A percentile compares a stretch with the other conserved stretches of the same genome.
phyloP scores from a whole-genome alignment of 2,888 invertebrate species.

The Ochlodes sylvanus region DNA sequence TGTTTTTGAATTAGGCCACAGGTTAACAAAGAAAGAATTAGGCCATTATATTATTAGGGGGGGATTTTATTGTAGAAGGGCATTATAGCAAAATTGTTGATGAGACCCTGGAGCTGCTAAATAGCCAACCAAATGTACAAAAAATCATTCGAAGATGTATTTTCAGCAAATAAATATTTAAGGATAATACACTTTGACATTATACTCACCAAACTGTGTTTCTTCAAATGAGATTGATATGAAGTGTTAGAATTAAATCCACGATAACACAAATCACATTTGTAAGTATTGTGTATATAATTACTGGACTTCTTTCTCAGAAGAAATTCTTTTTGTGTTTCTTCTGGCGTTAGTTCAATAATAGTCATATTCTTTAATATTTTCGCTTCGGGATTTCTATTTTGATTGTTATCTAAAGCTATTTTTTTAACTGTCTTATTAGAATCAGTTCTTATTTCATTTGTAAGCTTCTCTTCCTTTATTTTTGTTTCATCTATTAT shows the following conservation, averaged over 20 bases:
- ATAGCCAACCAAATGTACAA: too few species aligned
- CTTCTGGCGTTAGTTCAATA: constrained; percentile 51
- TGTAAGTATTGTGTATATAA: constrained; percentile 52
- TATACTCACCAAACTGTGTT: constrained; percentile 53
- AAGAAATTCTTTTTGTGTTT: constrained; percentile 54
- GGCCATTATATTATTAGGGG: too few species aligned
- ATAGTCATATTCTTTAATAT: constrained; percentile 51
- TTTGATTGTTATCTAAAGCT: too few species aligned
- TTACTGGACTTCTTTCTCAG: constrained; percentile 56
- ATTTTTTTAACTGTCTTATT: background rate
- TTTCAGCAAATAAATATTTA: too few species aligned
- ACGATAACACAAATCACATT: constrained; percentile 56
- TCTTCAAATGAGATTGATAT: constrained; percentile 57
- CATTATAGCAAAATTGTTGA: too few species aligned
- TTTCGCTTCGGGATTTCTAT: too few species aligned
- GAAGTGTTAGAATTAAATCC: constrained; percentile 52
- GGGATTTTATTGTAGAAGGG: too few species aligned
- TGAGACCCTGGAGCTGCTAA: too few species aligned
- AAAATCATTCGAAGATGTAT: too few species aligned
- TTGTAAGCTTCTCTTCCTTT: background rate
- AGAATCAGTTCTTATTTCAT: background rate
- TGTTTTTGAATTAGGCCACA: too few species aligned
- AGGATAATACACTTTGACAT: too few species aligned
- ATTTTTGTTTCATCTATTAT: background rate
- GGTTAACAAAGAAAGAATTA: too few species aligned